Evolutionary conservation across 2,888 invertebrate genomes (phyloP), one percentile per base, ranked within the genome.

Genomic region (Diaphora mendica): DNA sequence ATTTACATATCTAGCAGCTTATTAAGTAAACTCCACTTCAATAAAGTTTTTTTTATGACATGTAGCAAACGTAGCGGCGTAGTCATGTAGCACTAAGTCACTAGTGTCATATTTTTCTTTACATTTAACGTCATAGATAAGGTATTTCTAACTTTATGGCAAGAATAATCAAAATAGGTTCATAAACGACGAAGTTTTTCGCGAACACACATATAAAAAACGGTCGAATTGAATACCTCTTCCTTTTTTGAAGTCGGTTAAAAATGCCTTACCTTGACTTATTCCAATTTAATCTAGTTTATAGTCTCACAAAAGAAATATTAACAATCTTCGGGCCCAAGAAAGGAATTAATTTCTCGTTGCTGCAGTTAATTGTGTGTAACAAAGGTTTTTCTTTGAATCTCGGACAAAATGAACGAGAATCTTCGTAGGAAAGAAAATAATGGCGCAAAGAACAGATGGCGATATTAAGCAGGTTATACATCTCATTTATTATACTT

Each of bases 341-440:
- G 82, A 83, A 85, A 88, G 85, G 85, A 90, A 91, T 92, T 89
- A 91, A 91, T 91, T 91, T 87, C 82, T 88, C 86, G 88, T 87
- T 83, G 84, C 88, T 90, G 90, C 88, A 89, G 87, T 90, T 91
- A 92, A 94, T 92, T 91, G 91, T 89, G 91, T 85, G 90, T 90
- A 88, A 92, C 90, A 91, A 93, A 91, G 91, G 85, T 88, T 91
- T 90, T 91, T 88, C 86, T 87, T 87, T 87, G 86, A 88, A 86
- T 87, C 87, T 87, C 85, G 79, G 86, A 87, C 79, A 83, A 77
- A 80, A 84, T 79, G 85, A 83, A 88, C 81, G 83, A 87, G 84
- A 85, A 88, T 88, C 86, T 90, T 90, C 88, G 88, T 87, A 80
- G 84, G 82, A 85, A 87, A 89, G 88, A 86, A 90, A 90, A 90